phyloP scores from a whole-genome alignment of 2,797 vertebrate genomes.

The Pseudochirops corinnae region DNA sequence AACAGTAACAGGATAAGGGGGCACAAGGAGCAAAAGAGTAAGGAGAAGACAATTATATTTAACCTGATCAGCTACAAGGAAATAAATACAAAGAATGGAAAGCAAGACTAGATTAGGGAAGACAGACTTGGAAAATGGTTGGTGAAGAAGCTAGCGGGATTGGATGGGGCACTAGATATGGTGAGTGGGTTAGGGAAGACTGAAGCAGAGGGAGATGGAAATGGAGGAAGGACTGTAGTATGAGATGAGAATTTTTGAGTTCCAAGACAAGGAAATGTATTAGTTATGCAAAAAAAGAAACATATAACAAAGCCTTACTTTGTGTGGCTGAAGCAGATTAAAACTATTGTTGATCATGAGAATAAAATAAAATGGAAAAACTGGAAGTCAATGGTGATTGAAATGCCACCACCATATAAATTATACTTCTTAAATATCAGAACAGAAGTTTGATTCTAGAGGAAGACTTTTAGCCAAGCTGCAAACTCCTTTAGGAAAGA shows the following conservation, averaged over 20 bases:
- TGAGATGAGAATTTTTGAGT: too few relatives aligned
- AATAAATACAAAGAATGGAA: not conserved
- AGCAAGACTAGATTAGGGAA: not conserved
- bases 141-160: not conserved
- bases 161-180: not conserved
- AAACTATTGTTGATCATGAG: not conserved
- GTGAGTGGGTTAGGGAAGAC: too few relatives aligned
- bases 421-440: not conserved
- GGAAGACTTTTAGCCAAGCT: not conserved
- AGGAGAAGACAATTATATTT: too few relatives aligned
- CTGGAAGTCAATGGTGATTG: not conserved
- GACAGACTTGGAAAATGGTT: not conserved
- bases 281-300: too few relatives aligned
- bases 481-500: not conserved
- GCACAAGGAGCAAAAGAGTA: too few relatives aligned
- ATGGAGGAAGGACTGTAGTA: too few relatives aligned
- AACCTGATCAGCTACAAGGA: too few relatives aligned
- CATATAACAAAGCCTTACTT: not conserved
- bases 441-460: not conserved
- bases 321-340: not conserved
- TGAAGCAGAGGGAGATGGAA: too few relatives aligned
- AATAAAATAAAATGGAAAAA: not conserved
- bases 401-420: not conserved
- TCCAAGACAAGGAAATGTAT: too few relatives aligned
- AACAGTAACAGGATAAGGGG: too few relatives aligned